Evolutionary conservation across 1,140 invertebrate genomes (phyloP).

Genomic region (Apis cerana): DNA sequence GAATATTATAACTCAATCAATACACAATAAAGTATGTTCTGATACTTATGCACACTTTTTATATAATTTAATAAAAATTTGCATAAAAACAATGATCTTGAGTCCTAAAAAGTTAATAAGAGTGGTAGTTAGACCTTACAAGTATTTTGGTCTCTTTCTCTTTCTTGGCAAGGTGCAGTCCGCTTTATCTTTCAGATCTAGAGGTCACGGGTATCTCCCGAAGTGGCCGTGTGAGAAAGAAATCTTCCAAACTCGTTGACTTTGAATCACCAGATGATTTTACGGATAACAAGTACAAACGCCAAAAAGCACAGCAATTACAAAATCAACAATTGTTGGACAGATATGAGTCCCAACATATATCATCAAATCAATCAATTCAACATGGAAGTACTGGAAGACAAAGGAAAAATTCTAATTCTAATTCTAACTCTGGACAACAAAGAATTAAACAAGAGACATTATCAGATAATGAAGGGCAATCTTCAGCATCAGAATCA

Average conservation of each 20-base stretch:
- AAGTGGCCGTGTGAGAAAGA: constrained; percentile 94
- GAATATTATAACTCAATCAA: not conserved
- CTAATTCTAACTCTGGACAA: constrained; percentile 64
- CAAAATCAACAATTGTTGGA: constrained; percentile 77
- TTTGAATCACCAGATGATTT: constrained; percentile 93
- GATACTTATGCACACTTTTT: constrained; percentile 27
- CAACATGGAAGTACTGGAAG: constrained; percentile 33
- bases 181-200: constrained; percentile 83
- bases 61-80: constrained; percentile 35
- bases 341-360: constrained; percentile 68
- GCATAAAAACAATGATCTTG: constrained; percentile 35
- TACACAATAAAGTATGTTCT: constrained; percentile 24
- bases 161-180: constrained; percentile 76
- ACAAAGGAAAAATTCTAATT: constrained; percentile 74
- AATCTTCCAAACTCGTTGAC: constrained; percentile 96
- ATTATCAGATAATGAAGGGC: constrained; percentile 79
- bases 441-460: constrained; percentile 72
- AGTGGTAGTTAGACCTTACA: constrained; percentile 64
- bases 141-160: constrained; percentile 64
- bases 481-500: constrained; percentile 82
- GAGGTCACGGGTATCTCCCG: constrained; percentile 92
- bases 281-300: constrained; percentile 79
- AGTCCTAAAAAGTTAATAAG: constrained; percentile 35
- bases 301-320: constrained; percentile 75
- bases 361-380: constrained; percentile 44